phyloP scores from a whole-genome alignment of 2,888 invertebrate genomes.

The Pardosa pseudoannulata region DNA sequence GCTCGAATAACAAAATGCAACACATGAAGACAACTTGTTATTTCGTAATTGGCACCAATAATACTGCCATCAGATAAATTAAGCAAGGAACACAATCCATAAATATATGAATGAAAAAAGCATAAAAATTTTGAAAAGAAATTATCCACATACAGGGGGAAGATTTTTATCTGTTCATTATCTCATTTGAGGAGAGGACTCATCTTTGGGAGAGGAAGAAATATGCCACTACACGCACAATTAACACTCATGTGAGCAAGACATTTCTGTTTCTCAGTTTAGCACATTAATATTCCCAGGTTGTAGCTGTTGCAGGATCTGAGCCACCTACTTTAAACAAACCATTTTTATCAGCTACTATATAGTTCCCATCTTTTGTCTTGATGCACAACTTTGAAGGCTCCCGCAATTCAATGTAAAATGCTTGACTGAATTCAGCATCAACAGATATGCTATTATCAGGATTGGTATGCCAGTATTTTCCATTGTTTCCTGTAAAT shows the following conservation, averaged over 20 bases:
- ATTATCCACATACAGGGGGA: not conserved
- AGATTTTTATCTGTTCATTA: not conserved
- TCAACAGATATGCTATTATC: constrained; percentile 89
- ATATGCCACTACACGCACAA: constrained; percentile 59
- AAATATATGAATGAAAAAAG: not conserved
- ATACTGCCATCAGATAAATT: constrained; percentile 51
- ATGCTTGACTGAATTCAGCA: constrained; percentile 87
- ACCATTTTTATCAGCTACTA: constrained; percentile 94
- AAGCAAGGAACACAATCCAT: constrained; percentile 17
- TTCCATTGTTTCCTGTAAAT: constrained; percentile 89
- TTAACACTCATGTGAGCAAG: constrained; percentile 67
- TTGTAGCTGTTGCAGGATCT: constrained; percentile 88
- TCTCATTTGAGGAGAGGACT: not conserved
- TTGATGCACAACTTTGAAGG: constrained; percentile 95
- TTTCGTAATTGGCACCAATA: constrained; percentile 40
- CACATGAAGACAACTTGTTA: not conserved
- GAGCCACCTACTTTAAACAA: constrained; percentile 89
- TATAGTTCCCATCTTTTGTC: constrained; percentile 80
- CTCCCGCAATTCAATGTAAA: constrained; percentile 93
- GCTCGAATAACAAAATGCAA: not conserved
- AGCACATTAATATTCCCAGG: constrained; percentile 91
- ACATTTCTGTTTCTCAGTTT: constrained; percentile 17
- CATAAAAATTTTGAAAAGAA: not conserved
- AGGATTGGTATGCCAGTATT: constrained; percentile 94
- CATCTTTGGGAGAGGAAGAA: constrained; percentile 52